Base-by-base conservation (phyloP, 2,113 vertebrate species). In the Hydrolagus affinis region DNA sequence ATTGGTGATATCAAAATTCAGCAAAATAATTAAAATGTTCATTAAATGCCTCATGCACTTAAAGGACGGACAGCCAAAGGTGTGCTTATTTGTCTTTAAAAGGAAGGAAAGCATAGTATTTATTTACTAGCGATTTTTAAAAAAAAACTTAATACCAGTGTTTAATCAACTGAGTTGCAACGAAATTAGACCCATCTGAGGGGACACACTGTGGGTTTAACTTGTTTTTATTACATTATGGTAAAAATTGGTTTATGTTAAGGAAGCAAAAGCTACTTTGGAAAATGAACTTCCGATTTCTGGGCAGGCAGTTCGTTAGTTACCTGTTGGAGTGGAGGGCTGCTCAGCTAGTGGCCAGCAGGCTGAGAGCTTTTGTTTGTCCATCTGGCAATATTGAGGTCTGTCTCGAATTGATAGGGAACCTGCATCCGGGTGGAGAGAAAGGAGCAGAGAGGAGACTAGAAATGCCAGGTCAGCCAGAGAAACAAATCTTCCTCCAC, bases 1-100 rank as follows among this genome's bases (percentile, higher is more conserved):
- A 93, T 94, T 93, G 93, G 92, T 93, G 93, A 92, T 93, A 93
- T 91, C 91, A 91, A 92, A 94, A 93, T 93, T 93, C 90, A 92
- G 91, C 93, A 91, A 93, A 93, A 94, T 93, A 92, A 94, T 94
- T 93, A 93, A 91, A 89, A 89, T 80, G 62, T 83, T 83, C 62
- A 83, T 83, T 83, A 68, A 83, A 32, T 83, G 78, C 8, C 8
- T 83, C 23, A 28, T 66, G 25, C 78, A 64, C 19, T 83, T 19
- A 28, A 66, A 83, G 23, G 14, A 83, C 78, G 30, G 25, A 11
- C 78, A 21, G 28, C 15, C 25, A 66, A 66, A 83, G 15, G 6
- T 60, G 17, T 83, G 17, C 64, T 83, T 64, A 15, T 68, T 66
- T 32, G 32, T 66, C 66, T 68, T 21, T 83, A 66, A 83, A 83